A percentile compares a stretch with the other conserved stretches of the same genome.
Evolutionary conservation across 1,140 invertebrate species (phyloP).

Genomic region (Drosophila hydei): DNA sequence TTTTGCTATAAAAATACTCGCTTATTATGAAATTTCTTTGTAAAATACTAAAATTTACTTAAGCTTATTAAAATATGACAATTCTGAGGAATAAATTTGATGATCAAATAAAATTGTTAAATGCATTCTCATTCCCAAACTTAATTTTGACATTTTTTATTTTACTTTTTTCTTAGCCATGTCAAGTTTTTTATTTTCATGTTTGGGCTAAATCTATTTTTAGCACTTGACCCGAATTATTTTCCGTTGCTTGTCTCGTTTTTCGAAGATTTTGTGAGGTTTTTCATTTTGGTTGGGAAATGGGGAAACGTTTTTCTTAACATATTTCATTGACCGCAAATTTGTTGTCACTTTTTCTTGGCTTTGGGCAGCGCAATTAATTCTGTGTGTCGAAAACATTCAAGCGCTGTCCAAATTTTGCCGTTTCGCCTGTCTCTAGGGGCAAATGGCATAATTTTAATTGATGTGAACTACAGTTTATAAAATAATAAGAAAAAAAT

Average conservation of each 20-base stretch:
- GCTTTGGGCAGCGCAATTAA: conserved; percentile 31
- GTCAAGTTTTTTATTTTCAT: neutral
- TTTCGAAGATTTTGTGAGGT: neutral
- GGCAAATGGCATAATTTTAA: conserved; percentile 47
- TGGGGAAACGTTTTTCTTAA: neutral
- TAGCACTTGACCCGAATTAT: conserved; percentile 44
- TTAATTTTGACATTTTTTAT: neutral
- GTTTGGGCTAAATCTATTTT: conserved; percentile 37
- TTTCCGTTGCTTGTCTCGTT: conserved; percentile 17
- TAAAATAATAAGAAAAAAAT: too few species aligned
- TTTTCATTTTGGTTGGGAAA: neutral
- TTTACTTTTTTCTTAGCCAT: neutral
- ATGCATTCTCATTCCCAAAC: neutral
- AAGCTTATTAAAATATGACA: too few species aligned
- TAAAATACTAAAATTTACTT: too few species aligned
- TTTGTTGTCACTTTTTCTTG: conserved; percentile 17
- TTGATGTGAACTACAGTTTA: conserved; percentile 32
- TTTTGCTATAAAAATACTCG: too few species aligned
- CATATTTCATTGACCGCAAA: neutral
- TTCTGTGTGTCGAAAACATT: conserved; percentile 23
- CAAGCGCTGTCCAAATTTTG: conserved; percentile 24
- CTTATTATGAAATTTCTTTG: too few species aligned
- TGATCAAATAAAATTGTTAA: neutral
- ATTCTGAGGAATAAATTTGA: neutral
- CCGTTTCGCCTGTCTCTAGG: neutral